Conservation (phyloP, 2,888 invertebrate genomes). For the Andrena camellia region DNA sequence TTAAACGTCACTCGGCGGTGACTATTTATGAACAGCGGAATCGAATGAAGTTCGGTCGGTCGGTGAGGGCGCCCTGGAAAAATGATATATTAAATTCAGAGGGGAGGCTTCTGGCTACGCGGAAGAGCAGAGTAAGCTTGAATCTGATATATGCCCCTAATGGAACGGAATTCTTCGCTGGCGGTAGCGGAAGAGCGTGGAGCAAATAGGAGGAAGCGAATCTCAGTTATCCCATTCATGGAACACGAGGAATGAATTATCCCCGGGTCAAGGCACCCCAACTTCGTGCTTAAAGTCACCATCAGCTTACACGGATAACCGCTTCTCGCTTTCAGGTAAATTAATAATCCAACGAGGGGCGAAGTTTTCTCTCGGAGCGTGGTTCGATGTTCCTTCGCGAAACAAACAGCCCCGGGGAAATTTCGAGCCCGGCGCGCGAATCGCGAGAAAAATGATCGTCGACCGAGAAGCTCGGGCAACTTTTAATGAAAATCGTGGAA, state of each 20-base stretch:
- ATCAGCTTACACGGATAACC: constrained; percentile 27
- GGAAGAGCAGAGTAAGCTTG: background rate
- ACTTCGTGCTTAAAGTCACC: constrained; percentile 36
- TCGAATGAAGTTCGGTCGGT: too few relatives aligned
- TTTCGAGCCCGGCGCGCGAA: background rate
- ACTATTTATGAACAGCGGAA: background rate
- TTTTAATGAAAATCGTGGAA: background rate
- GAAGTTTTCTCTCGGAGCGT: constrained; percentile 33
- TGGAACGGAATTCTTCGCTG: background rate
- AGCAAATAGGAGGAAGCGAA: constrained; percentile 3
- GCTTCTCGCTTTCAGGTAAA: constrained; percentile 32
- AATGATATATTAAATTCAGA: too few relatives aligned
- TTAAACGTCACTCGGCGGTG: background rate
- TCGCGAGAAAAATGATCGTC: background rate
- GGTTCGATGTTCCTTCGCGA: background rate
- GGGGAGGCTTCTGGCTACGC: background rate
- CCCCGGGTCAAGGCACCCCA: constrained; percentile 15
- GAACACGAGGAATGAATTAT: constrained; percentile 42
- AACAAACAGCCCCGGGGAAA: constrained; percentile 21
- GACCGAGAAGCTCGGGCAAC: background rate
- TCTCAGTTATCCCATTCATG: background rate
- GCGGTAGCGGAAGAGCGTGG: background rate
- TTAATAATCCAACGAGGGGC: constrained; percentile 40
- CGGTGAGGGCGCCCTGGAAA: too few relatives aligned
- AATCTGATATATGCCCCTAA: background rate